Base-by-base conservation (phyloP, 1,140 invertebrate genomes). In the Aricia agestis region DNA sequence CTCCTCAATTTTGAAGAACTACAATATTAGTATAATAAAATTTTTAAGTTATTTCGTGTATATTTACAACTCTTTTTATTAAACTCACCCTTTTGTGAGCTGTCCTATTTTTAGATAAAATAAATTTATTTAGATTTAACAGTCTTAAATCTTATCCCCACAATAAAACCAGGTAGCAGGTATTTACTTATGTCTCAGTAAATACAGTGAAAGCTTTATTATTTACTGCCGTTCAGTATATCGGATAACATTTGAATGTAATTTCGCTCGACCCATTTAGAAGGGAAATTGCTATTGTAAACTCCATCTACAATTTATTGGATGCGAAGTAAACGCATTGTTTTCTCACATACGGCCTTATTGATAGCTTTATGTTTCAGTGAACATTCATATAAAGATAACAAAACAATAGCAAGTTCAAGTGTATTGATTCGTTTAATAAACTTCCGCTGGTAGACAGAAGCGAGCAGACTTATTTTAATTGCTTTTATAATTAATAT, bases 221-320 rank as follows among this genome's bases (percentile, higher is more conserved):
- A 63, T 63, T 63, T 31, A 63, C 19, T 63, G 59, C 59, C 59
- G 19, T 63, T 63, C 59, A 19, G 7, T 19, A 63, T 63, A 63
- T 63, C 17, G 18, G 17, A 63, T 63, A 63, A 13, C 19, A 63
- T 63, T 63, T 18, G 18, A 19, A 63, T 63, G 19, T 59, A 19
- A 59, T 18, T 63, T 63, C 19, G 11, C 18, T 63, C 17, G 59
- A 63, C 10, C 17, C 17, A 25, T 25, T 63, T 63, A 18, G 58
- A 18, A 9, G 59, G 59, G 59, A 63, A 19, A 63, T 19, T 63
- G 59, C 18, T 19, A 63, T 63, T 11, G 19, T 19, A 52, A 52
- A 52, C 11, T 52, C 11, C 13, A 9, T 52, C 11, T 0, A 15
- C 45, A 52, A 36, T 52, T 52, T 52, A 52, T 52, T 11, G 10